Percentiles rank a stretch among this genome's conserved stretches.
These are phyloP conservation scores for Acyrthosiphon pisum DNA, from an alignment of 1,140 invertebrate species.

Conservation along the genomic window DNA sequence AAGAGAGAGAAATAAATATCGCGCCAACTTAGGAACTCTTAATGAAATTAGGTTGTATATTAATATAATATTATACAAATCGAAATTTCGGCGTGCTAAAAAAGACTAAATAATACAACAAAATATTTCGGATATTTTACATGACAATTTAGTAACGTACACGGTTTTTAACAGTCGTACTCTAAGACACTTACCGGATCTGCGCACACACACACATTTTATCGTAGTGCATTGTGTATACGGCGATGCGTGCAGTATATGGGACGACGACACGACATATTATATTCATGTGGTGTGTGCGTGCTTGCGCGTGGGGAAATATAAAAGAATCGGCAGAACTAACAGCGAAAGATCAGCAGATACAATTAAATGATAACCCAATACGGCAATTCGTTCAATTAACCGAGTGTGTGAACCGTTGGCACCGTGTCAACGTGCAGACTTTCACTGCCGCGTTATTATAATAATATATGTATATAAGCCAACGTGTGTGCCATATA, in stretches of 20 bases:
- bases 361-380: constrained; percentile 50
- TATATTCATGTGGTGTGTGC: not conserved
- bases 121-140: no score
- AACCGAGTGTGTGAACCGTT: not conserved
- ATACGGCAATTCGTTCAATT: constrained; percentile 42
- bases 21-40: no score
- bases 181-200: no score
- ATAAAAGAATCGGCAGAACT: not conserved
- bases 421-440: constrained; percentile 23
- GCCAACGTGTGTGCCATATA: not conserved
- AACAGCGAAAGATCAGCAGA: not conserved
- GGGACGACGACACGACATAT: not conserved
- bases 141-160: no score
- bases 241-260: no score
- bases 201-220: no score
- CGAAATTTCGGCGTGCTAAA: no score
- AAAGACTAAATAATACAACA: no score
- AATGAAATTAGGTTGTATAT: no score
- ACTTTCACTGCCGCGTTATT: constrained; percentile 8
- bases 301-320: not conserved
- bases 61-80: no score
- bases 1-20: not conserved
- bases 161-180: no score
- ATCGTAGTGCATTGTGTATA: no score
- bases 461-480: not conserved